Conservation (phyloP, 1,140 invertebrate species). For the Zeugodacus cucurbitae region DNA sequence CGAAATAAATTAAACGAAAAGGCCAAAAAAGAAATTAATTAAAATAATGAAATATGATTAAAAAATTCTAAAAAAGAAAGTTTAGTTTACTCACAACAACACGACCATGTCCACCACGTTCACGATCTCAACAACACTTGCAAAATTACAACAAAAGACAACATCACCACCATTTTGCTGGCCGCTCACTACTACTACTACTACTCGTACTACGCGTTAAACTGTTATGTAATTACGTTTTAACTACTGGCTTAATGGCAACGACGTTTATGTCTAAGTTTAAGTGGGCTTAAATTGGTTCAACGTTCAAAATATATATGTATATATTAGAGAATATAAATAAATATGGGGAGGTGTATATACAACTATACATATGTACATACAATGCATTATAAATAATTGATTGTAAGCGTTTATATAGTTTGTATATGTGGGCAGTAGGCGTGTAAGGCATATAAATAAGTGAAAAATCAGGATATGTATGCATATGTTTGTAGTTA, state of each 20-base stretch:
- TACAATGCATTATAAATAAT: background rate
- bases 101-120: constrained; percentile 1
- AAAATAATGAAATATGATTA: background rate
- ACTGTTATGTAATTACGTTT: too few relatives aligned
- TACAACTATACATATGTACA: background rate
- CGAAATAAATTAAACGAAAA: background rate
- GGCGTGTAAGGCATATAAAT: background rate
- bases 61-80: background rate
- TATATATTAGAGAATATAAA: background rate
- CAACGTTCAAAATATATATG: background rate
- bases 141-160: constrained; percentile 20
- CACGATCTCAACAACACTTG: constrained; percentile 27
- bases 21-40: background rate
- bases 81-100: background rate
- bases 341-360: background rate
- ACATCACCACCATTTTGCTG: constrained; percentile 11
- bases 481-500: background rate
- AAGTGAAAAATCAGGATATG: background rate
- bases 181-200: background rate
- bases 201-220: background rate
- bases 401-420: background rate
- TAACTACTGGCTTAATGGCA: too few relatives aligned
- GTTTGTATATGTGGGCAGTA: background rate
- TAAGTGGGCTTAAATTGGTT: background rate
- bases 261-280: too few relatives aligned